A percentile compares a stretch with the other conserved stretches of the same genome.
phyloP scores from a whole-genome alignment of 2,113 vertebrate species.

The Motacilla tschutschensis region DNA sequence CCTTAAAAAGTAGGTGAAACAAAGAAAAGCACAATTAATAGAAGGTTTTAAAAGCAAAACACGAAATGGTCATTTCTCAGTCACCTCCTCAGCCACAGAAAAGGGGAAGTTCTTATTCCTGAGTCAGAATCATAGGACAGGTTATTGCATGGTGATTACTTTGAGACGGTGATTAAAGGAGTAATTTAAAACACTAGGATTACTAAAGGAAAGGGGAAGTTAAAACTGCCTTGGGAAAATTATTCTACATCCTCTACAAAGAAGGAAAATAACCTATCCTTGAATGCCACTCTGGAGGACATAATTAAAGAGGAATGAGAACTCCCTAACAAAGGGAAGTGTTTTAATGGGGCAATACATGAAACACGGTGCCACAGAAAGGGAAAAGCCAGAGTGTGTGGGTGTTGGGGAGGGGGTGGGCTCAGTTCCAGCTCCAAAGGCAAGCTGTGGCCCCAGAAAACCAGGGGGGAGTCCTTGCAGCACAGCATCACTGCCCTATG shows the following conservation, averaged over 20 bases:
- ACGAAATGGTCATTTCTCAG: neutral
- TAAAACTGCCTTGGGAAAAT: conserved; percentile 62
- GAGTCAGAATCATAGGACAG: conserved; percentile 28
- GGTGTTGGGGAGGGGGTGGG: neutral
- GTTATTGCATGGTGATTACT: conserved; percentile 58
- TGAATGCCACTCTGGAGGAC: conserved; percentile 62
- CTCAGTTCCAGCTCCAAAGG: neutral
- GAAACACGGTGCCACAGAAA: neutral
- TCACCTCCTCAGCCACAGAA: neutral
- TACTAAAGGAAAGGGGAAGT: conserved; percentile 55
- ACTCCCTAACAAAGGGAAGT: conserved; percentile 36
- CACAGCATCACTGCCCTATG: neutral
- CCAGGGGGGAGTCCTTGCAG: neutral
- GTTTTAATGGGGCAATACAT: conserved; percentile 33
- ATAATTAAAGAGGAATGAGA: conserved; percentile 60
- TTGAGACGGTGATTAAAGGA: conserved; percentile 50
- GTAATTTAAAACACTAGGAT: conserved; percentile 66
- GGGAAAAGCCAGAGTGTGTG: neutral
- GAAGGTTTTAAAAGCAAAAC: neutral
- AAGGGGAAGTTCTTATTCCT: conserved; percentile 1
- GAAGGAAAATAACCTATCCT: conserved; percentile 57
- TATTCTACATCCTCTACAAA: conserved; percentile 56
- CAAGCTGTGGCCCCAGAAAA: neutral
- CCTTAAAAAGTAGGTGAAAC: conserved; percentile 1
- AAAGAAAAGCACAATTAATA: neutral